Evolutionary conservation across 1,140 invertebrate genomes (phyloP), one percentile per base, ranked within the genome.

Genomic region (Drosophila arizonae): DNA sequence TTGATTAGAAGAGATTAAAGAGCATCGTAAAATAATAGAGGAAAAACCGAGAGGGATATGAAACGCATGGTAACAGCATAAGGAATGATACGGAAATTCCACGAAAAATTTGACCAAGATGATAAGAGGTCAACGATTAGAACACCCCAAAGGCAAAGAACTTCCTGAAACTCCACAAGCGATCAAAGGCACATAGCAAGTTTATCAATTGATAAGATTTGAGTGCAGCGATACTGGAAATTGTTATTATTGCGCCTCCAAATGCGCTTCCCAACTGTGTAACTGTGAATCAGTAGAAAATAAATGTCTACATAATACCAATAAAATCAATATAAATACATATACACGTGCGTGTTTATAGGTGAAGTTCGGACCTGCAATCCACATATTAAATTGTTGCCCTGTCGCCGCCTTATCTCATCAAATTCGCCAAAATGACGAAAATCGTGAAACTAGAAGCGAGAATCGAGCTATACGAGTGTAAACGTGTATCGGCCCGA

Each of bases 381-480:
- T 65, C 52, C 45, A 46, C n/a, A 55, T 55, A 68, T 55, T 10
- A 48, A 24, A 68, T 55, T 55, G 33, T 39, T 46, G 46, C 28
- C n/a, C 26, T 72, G 50, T 57, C 62, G 54, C 50, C 9, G 28
- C 45, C 70, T 72, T 72, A 67, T 67, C 69, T 11, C 52, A 50
- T 30, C 52, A 10, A 51, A 51, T 58, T 48, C 3, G 58, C 51
- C 21, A 33, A 52, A 45, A 26, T 68, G 56, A 72, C 70, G 64
- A 61, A 48, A 68, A 72, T 68, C 50, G 64, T 55, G 39, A 68
- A 72, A 61, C 50, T 56, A 68, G 55, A 24, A 24, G 1, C 50
- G 64, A 61, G 39, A 68, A 72, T 68, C 50, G 64, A 68, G 55
- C 41, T 48, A 61, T 56, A 68, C 50, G 56, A 41, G n/a, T 61